A percentile compares a stretch with the other conserved stretches of the same genome.
These are phyloP conservation scores for Amblyteles armatorius DNA, from an alignment of 2,888 invertebrate genomes.

Conservation along the genomic window DNA sequence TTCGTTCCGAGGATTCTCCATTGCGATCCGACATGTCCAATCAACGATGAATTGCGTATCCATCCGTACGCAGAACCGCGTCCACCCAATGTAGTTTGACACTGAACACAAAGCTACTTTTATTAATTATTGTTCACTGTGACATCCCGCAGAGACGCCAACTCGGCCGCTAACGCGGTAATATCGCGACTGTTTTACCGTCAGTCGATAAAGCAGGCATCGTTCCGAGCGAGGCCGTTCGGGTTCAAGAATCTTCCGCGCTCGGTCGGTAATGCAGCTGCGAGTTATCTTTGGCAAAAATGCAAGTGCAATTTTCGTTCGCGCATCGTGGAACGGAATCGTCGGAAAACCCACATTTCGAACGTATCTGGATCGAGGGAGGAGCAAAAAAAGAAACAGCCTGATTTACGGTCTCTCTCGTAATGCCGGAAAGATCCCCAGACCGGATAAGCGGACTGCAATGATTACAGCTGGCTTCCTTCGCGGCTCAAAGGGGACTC, in stretches of 20 bases:
- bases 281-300: not conserved
- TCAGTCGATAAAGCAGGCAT: not conserved
- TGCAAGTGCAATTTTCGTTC: not conserved
- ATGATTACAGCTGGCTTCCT: slow-evolving; percentile 23
- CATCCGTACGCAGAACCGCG: slow-evolving; percentile 4
- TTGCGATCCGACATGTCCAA: slow-evolving; percentile 28
- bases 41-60: slow-evolving; percentile 5
- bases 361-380: not conserved
- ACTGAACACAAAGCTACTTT: slow-evolving; percentile 6
- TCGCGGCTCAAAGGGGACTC: slow-evolving; percentile 15
- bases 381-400: not conserved
- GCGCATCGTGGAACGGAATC: not conserved
- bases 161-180: not conserved
- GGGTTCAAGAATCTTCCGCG: not conserved
- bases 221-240: not conserved
- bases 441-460: slow-evolving; percentile 9
- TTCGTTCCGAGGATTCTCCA: slow-evolving; percentile 33
- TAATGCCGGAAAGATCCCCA: slow-evolving; percentile 21
- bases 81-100: slow-evolving; percentile 17
- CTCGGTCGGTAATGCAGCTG: not conserved
- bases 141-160: slow-evolving; percentile 32
- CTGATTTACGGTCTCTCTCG: slow-evolving; percentile 23
- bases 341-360: not conserved
- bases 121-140: slow-evolving; percentile 14
- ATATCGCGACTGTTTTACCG: slow-evolving; percentile 4